Evolutionary conservation across 2,888 invertebrate genomes (phyloP).

Genomic region (Actias luna): DNA sequence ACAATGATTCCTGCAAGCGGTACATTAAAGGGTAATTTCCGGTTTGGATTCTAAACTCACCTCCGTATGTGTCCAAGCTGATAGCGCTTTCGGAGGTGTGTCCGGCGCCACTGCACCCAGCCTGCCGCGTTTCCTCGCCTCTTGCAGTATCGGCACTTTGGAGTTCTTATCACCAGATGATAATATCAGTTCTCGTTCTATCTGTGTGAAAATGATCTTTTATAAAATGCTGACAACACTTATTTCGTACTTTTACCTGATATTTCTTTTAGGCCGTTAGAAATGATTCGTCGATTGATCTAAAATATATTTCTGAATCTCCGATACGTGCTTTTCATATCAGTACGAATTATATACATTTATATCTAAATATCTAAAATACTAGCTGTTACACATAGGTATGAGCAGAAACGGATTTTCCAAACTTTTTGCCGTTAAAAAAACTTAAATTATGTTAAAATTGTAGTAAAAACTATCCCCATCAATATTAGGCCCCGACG

Average conservation of each 20-base stretch:
- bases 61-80: constrained; percentile 84
- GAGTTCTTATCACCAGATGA: constrained; percentile 89
- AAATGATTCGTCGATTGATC: too few species aligned
- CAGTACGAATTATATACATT: too few species aligned
- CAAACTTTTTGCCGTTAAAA: too few species aligned
- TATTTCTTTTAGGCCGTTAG: neutral
- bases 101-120: constrained; percentile 87
- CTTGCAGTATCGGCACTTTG: constrained; percentile 89
- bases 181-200: constrained; percentile 89
- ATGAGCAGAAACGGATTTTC: too few species aligned
- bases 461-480: too few species aligned
- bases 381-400: too few species aligned
- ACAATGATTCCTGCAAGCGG: too few species aligned
- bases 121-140: constrained; percentile 82
- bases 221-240: neutral
- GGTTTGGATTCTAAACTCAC: constrained; percentile 34
- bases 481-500: constrained; percentile 79
- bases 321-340: too few species aligned
- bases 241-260: neutral
- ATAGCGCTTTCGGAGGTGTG: constrained; percentile 87
- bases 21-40: too few species aligned
- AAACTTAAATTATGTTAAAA: too few species aligned
- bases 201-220: constrained; percentile 72
- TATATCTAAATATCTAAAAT: too few species aligned
- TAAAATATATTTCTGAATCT: too few species aligned